phyloP scores from a whole-genome alignment of 2,113 vertebrate genomes.

The Burhinus bistriatus region DNA sequence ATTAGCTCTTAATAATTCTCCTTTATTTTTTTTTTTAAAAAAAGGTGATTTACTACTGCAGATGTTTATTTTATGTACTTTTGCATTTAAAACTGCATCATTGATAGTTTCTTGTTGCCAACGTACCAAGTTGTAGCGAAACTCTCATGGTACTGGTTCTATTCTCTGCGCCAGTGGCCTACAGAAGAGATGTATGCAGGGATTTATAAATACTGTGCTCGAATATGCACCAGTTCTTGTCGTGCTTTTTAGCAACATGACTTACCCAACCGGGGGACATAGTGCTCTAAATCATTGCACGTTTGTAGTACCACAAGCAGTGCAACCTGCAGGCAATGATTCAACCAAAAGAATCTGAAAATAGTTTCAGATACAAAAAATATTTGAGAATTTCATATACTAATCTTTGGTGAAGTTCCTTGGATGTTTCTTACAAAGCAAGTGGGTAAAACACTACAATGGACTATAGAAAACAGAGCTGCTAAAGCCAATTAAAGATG shows the following conservation, averaged over 20 bases:
- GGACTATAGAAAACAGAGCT: background rate
- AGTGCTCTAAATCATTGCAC: background rate
- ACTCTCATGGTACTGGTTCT: background rate
- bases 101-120: background rate
- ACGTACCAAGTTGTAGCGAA: background rate
- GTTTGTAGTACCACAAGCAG: background rate
- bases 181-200: background rate
- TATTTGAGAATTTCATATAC: background rate
- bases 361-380: background rate
- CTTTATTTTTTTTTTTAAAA: background rate
- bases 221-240: background rate
- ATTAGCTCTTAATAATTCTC: background rate
- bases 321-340: background rate
- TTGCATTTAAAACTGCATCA: background rate
- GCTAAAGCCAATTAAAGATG: background rate
- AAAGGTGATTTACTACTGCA: background rate
- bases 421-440: background rate
- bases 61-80: background rate
- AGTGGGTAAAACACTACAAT: background rate
- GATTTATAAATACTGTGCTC: rapidly evolving
- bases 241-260: background rate
- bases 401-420: background rate
- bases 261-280: background rate
- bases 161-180: background rate
- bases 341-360: background rate